phyloP scores from a whole-genome alignment of 2,113 vertebrate species.

The Tragelaphus buxtoni region DNA sequence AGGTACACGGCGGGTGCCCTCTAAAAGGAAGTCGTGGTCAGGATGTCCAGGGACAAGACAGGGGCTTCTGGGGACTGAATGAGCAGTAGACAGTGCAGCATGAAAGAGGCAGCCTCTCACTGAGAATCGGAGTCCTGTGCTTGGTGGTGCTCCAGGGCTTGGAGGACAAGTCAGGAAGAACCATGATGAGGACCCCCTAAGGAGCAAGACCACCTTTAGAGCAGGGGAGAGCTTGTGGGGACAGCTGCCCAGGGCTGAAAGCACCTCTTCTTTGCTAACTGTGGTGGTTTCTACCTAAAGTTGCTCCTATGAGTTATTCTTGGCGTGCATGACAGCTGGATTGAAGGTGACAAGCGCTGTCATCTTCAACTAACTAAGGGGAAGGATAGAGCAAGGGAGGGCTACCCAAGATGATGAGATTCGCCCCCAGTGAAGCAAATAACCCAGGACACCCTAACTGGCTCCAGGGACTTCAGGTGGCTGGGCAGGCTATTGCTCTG shows the following conservation, averaged over 20 bases:
- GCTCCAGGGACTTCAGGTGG: no score
- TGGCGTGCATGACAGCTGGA: neutral
- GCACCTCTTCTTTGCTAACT: neutral
- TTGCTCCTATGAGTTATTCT: neutral
- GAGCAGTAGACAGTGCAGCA: neutral
- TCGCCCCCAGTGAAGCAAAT: neutral
- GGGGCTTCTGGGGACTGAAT: neutral
- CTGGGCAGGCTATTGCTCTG: neutral
- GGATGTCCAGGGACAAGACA: neutral
- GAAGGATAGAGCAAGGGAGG: neutral
- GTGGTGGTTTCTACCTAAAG: neutral
- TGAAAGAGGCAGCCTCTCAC: neutral
- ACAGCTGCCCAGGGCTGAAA: neutral
- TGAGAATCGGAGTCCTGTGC: neutral
- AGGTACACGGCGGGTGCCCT: neutral
- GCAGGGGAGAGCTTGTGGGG: neutral
- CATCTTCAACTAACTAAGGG: neutral
- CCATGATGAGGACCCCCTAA: no score
- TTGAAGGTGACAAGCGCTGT: neutral
- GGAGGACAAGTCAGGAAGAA: neutral
- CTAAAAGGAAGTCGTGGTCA: neutral
- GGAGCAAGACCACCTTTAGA: neutral
- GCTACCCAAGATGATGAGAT: neutral
- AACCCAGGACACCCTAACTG: neutral
- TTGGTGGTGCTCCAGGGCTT: neutral